These are phyloP conservation scores for Euzophera pinguis DNA, from an alignment of 2,888 invertebrate genomes.

Conservation along the genomic window DNA sequence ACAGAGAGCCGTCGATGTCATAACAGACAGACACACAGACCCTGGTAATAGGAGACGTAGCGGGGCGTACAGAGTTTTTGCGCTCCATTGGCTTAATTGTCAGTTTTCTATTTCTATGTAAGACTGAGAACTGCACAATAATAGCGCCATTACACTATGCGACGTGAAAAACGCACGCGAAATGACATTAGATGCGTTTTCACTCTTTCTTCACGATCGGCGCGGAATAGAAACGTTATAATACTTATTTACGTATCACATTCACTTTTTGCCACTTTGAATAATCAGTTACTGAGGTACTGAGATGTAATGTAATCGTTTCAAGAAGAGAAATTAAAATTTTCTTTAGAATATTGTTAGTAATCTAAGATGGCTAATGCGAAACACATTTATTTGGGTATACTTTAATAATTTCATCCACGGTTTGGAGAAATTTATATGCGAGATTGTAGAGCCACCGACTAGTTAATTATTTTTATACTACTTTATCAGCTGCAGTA, in stretches of 20 bases:
- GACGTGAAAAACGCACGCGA: conserved; percentile 41
- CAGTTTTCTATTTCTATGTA: conserved; percentile 62
- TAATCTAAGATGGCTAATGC: background rate
- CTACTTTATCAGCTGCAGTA: background rate
- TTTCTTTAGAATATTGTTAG: background rate
- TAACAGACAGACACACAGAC: background rate
- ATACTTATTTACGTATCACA: conserved; percentile 31
- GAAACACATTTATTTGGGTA: no score
- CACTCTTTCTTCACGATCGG: conserved; percentile 47
- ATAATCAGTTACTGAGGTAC: conserved; percentile 15
- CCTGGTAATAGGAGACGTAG: conserved; percentile 15
- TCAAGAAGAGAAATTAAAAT: background rate
- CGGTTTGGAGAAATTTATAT: no score
- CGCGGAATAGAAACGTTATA: conserved; percentile 40
- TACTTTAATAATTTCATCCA: no score
- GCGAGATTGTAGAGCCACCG: background rate
- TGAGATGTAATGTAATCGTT: background rate
- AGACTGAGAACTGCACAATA: conserved; percentile 61
- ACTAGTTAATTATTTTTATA: background rate
- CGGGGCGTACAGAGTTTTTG: conserved; percentile 37
- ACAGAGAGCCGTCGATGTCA: background rate
- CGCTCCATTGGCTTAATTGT: conserved; percentile 43
- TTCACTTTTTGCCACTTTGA: conserved; percentile 38
- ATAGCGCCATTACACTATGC: conserved; percentile 49
- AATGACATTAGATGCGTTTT: conserved; percentile 39